Conservation (phyloP, 2,797 vertebrate species). For the Toxotes lorentzi region DNA sequence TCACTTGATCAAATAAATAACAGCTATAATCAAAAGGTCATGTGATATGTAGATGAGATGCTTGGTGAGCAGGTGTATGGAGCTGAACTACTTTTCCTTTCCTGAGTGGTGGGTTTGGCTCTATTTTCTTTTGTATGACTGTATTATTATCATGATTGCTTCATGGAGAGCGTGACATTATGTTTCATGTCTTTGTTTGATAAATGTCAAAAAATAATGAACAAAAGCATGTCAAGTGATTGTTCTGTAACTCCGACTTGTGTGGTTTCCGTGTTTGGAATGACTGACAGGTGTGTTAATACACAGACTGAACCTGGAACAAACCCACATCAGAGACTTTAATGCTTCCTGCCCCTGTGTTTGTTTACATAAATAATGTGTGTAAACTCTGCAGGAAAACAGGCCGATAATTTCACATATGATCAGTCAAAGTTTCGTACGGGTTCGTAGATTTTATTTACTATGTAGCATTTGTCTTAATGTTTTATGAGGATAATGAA, state of each 20-base stretch:
- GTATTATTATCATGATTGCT: constrained; percentile 55
- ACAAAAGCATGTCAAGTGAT: constrained; percentile 45
- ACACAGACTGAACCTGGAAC: constrained; percentile 1
- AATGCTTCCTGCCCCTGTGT: neutral
- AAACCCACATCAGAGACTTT: neutral
- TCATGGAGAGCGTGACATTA: constrained; percentile 40
- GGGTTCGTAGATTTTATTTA: too few species aligned
- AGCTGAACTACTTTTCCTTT: constrained; percentile 6
- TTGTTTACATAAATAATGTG: neutral
- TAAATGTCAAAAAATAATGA: constrained; percentile 53
- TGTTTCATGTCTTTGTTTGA: constrained; percentile 51
- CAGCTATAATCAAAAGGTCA: constrained; percentile 57
- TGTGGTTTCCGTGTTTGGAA: neutral
- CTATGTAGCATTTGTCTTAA: too few species aligned
- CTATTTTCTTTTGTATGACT: constrained; percentile 1
- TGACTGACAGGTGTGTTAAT: constrained; percentile 6
- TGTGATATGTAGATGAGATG: constrained; percentile 25
- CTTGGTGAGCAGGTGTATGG: constrained; percentile 20
- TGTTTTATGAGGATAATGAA: too few species aligned
- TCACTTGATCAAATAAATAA: constrained; percentile 50
- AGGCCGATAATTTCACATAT: neutral
- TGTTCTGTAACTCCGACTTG: constrained; percentile 8
- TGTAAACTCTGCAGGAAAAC: neutral
- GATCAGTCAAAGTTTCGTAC: too few species aligned
- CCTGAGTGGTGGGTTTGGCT: neutral